These are phyloP conservation scores for Drosophila sproati DNA, from an alignment of 1,140 invertebrate genomes.

Conservation along the genomic window DNA sequence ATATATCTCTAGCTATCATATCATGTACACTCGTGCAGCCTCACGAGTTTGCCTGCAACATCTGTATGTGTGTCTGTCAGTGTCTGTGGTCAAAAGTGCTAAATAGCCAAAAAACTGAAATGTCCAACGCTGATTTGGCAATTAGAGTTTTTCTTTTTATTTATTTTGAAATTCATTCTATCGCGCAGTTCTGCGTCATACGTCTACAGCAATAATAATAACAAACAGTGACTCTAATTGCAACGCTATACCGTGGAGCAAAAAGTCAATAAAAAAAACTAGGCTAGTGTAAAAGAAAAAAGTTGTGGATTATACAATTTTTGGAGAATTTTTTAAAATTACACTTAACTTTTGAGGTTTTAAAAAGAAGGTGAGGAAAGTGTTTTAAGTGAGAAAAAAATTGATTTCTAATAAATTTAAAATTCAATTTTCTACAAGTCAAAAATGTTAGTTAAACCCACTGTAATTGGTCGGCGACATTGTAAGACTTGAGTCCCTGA, in stretches of 20 bases:
- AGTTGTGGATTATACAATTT: too few relatives aligned
- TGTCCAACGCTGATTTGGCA: constrained; percentile 47
- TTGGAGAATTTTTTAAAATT: too few relatives aligned
- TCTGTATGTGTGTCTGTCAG: constrained; percentile 9
- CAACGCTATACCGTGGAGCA: constrained; percentile 1
- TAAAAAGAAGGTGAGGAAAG: too few relatives aligned
- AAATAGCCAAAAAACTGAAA: constrained; percentile 57
- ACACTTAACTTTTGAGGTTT: too few relatives aligned
- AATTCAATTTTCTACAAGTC: too few relatives aligned
- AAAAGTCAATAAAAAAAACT: background rate
- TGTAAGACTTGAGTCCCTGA: constrained; percentile 12
- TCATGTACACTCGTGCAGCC: constrained; percentile 50
- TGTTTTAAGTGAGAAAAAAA: too few relatives aligned
- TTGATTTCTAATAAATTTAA: too few relatives aligned
- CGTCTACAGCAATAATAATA: background rate
- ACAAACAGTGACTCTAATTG: constrained; percentile 33
- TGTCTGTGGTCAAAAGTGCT: constrained; percentile 57
- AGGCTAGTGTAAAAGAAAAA: too few relatives aligned
- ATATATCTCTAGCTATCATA: constrained; percentile 34
- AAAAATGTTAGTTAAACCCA: background rate
- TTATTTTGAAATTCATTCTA: background rate
- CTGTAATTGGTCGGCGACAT: background rate
- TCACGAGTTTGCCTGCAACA: background rate
- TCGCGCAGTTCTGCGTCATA: constrained; percentile 31
- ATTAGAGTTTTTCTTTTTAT: constrained; percentile 36